Conservation (phyloP, 2,888 invertebrate genomes). For the Pammene fasciana region DNA sequence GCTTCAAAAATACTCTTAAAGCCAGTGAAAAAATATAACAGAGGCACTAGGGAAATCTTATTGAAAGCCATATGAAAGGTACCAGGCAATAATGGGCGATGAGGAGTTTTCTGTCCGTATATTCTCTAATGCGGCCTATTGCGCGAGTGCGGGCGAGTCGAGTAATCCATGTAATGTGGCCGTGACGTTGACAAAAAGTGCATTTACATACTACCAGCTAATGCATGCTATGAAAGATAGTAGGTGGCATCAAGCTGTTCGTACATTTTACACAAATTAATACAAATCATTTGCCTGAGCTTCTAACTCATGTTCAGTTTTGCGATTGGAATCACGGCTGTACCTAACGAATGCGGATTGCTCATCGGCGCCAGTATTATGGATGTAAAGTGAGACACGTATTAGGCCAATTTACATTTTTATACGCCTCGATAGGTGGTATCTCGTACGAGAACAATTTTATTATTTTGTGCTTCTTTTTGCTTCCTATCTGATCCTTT, state of each 20-base stretch:
- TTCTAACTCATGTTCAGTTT: not conserved
- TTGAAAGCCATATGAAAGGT: constrained; percentile 37
- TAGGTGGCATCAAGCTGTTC: no score
- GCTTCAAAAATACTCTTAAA: constrained; percentile 17
- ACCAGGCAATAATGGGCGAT: constrained; percentile 49
- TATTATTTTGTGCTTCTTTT: not conserved
- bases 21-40: constrained; percentile 24
- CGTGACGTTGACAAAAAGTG: no score
- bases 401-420: constrained; percentile 63
- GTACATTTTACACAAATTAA: not conserved
- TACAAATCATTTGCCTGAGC: not conserved
- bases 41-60: constrained; percentile 35
- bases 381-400: constrained; percentile 57
- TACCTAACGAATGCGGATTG: constrained; percentile 48
- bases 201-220: no score
- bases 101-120: constrained; percentile 42
- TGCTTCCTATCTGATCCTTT: not conserved
- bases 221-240: no score
- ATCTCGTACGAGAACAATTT: not conserved
- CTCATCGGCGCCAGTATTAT: constrained; percentile 54
- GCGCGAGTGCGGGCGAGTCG: not conserved
- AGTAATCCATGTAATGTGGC: no score
- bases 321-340: not conserved
- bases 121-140: not conserved
- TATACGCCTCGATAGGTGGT: constrained; percentile 39